Base-by-base conservation (phyloP, 2,888 invertebrate species). In the Erebia ligea region DNA sequence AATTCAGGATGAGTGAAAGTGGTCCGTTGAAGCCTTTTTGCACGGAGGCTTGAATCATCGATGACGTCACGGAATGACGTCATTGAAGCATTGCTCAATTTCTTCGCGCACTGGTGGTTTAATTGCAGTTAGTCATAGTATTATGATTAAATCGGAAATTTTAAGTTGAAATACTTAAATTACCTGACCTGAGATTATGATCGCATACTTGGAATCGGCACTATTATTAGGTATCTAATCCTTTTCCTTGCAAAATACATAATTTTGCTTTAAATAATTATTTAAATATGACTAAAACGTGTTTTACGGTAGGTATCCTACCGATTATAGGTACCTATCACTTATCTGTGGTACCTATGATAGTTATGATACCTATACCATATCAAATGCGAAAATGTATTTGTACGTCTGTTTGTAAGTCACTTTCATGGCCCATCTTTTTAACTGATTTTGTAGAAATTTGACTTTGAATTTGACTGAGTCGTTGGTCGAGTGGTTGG, bases 1-100 rank as follows among this genome's bases (percentile, higher is more conserved):
- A 64, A 61, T 52, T 52, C 17, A 56, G 63, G 57, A 63, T 69
- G 59, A 56, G 73, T 59, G 67, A 73, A 68, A 70, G 73, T 70
- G 40, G 58, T 68, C 21, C 68, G 54, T 19, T 64, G n/a, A 71
- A 50, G 48, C 57, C 58, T 66, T 72, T 62, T 21, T 54, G 54
- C 56, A 13, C 17, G 68, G 70, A 73, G 50, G 68, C 70, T 65
- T 54, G 66, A 45, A 42, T 56, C 66, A 66, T 17, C 13, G 15
- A 17, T 66, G 66, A 66, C 66, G 66, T 45, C 56, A 66, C n/a
- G 10, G 19, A 11, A 2, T 48, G 21, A 62, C 48, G 62, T 62
- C 62, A 62, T 21, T 5, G 21, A 21, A 8, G 19, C n/a, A 57
- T 54, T 42, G 56, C 56, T 45, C 17, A 15, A 42, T 42, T 21